These are phyloP conservation scores for Leptinotarsa lineolata DNA, from an alignment of 1,140 invertebrate genomes.

Conservation along the genomic window DNA sequence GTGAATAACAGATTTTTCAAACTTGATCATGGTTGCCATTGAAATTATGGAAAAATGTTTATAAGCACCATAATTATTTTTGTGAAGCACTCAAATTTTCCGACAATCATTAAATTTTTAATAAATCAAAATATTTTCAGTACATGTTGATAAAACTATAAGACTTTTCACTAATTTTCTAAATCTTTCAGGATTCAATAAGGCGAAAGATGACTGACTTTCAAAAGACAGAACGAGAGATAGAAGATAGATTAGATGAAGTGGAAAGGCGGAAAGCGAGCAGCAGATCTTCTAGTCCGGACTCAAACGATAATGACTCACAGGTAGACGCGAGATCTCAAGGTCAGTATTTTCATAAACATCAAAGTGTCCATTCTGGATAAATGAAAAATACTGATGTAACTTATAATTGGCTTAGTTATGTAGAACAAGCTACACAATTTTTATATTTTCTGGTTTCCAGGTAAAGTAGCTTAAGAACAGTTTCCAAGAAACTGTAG, in stretches of 20 bases:
- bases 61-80: too few relatives aligned
- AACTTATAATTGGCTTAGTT: neutral
- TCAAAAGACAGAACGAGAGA: constrained; percentile 48
- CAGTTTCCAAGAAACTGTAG: too few relatives aligned
- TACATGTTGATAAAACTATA: too few relatives aligned
- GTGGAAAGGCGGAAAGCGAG: constrained; percentile 39
- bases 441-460: neutral
- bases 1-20: neutral
- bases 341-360: constrained; percentile 47
- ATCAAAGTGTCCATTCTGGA: neutral
- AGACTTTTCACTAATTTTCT: too few relatives aligned
- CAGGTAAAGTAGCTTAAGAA: neutral
- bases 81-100: too few relatives aligned
- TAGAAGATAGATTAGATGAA: constrained; percentile 47
- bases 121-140: too few relatives aligned
- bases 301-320: constrained; percentile 46
- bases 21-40: neutral
- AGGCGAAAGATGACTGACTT: constrained; percentile 48
- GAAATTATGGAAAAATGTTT: too few relatives aligned
- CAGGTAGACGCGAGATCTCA: constrained; percentile 50
- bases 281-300: constrained; percentile 40
- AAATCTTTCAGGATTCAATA: constrained; percentile 45
- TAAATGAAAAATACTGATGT: constrained; percentile 16
- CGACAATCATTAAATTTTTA: too few relatives aligned
- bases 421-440: neutral